Base-by-base conservation (phyloP, 1,140 invertebrate species). In the Phymastichus coffea region DNA sequence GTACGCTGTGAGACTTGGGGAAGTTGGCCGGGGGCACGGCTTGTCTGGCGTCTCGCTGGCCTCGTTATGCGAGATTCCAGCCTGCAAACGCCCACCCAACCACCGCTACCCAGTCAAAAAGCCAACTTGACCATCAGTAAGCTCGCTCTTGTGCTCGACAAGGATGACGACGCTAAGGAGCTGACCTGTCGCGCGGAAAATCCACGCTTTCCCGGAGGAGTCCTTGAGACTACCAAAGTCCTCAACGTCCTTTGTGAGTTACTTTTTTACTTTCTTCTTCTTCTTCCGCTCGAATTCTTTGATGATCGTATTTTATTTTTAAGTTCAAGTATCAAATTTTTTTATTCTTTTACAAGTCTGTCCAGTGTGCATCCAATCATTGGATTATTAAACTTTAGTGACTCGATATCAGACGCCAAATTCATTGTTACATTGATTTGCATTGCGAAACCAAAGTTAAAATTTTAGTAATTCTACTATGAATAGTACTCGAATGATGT, bases 181-280 rank as follows among this genome's bases (percentile, higher is more conserved):
- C 83, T 95, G 47, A 88, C 88, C 40, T 95, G 93, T 71, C 83
- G 90, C 61, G 92, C 93, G n/a, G 89, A 93, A 73, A 95, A 95
- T 82, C 90, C 91, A 2, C 87, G 89, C 79, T 90, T 94, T 71
- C 90, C 91, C 17, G 88, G 89, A 25, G 87, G 88, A 64, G 86
- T 86, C 48, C 78, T 92, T 17, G 89, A 94, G 74, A 88, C 92
- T 66, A 86, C 86, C 15, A 86, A 88, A 70, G 84, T 84, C 58
- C 83, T 94, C 58, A 85, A 87, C 69, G 90, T 95, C 65, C 86
- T 90, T 75, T 94, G 92, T 94, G 82, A 93, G 89, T 87, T 74
- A 60, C 54, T 63, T 66, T 64, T 66, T 59, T 64, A 8, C 9
- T 17, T 12, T 4, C 20, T 12, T 46, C 17, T 46, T 8, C 22